phyloP scores from a whole-genome alignment of 1,140 invertebrate genomes.

The Trachymyrmex cornetzi region DNA sequence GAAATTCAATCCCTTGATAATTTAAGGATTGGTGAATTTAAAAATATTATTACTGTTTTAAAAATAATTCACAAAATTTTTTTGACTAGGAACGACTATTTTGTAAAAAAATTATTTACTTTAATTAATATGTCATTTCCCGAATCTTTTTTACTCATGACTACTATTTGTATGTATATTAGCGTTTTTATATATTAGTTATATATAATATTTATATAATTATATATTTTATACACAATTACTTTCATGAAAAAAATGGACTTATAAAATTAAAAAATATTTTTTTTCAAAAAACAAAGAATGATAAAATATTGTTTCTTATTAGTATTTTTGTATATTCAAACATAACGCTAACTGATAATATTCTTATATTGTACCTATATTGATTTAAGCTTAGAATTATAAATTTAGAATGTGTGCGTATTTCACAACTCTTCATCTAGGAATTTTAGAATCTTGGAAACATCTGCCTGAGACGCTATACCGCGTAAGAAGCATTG shows the following conservation, averaged over 20 bases:
- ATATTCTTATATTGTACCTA: background rate
- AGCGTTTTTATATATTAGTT: background rate
- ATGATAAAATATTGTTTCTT: background rate
- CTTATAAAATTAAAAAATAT: background rate
- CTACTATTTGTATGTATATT: background rate
- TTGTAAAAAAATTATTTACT: background rate
- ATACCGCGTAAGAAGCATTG: slow-evolving; percentile 4
- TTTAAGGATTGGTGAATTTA: background rate
- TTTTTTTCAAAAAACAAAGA: background rate
- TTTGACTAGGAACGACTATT: no score
- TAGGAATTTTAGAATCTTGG: slow-evolving; percentile 16
- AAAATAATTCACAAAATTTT: background rate
- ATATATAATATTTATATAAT: background rate
- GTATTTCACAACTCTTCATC: slow-evolving; percentile 13
- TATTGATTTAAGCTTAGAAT: background rate
- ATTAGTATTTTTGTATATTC: background rate
- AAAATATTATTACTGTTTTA: background rate
- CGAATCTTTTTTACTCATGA: background rate
- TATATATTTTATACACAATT: background rate
- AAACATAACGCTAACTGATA: background rate
- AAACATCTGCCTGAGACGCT: slow-evolving; percentile 12
- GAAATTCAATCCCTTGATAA: slow-evolving; percentile 29
- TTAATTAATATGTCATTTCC: background rate
- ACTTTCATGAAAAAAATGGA: background rate
- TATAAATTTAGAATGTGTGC: background rate